Percentiles rank a stretch among this genome's conserved stretches.
Conservation (phyloP, 2,888 invertebrate genomes). For the Phoronis australis region DNA sequence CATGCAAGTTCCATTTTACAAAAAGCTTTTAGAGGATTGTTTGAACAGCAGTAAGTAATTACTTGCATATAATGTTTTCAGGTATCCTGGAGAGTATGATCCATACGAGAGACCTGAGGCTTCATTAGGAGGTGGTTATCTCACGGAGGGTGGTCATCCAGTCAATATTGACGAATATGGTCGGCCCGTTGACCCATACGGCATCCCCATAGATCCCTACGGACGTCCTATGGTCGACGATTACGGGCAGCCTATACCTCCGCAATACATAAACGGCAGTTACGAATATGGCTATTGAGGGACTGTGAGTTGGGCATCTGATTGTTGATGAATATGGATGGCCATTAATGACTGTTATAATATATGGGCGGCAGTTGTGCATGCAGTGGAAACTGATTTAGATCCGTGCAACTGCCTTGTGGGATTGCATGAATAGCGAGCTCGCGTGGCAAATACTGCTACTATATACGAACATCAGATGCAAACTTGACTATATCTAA, state of each 20-base stretch:
- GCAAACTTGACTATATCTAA: no score
- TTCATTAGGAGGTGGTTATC: slow-evolving; percentile 43
- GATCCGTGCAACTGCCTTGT: no score
- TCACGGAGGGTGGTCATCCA: slow-evolving; percentile 34
- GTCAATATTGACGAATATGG: slow-evolving; percentile 30
- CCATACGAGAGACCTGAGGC: slow-evolving; percentile 45
- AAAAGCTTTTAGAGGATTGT: neutral
- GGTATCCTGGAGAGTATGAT: slow-evolving; percentile 38
- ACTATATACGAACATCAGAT: no score
- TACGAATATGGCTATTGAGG: slow-evolving; percentile 17
- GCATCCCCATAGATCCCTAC: slow-evolving; percentile 3
- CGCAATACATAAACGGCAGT: slow-evolving; percentile 12
- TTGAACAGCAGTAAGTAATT: neutral
- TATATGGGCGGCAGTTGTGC: no score
- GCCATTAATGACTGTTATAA: no score
- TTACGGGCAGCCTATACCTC: slow-evolving; percentile 2
- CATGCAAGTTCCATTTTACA: no score
- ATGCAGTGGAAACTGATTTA: no score
- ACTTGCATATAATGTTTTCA: slow-evolving; percentile 11
- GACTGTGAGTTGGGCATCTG: no score
- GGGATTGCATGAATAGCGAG: no score
- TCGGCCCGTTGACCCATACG: slow-evolving; percentile 17
- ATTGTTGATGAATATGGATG: no score
- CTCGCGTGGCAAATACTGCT: no score
- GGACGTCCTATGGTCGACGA: slow-evolving; percentile 18